Percentiles rank a stretch among this genome's conserved stretches.
These are phyloP conservation scores for Diacarnus erythraeanus DNA, from an alignment of 37 sponge, comb jelly and placozoan species.

Conservation along the genomic window DNA sequence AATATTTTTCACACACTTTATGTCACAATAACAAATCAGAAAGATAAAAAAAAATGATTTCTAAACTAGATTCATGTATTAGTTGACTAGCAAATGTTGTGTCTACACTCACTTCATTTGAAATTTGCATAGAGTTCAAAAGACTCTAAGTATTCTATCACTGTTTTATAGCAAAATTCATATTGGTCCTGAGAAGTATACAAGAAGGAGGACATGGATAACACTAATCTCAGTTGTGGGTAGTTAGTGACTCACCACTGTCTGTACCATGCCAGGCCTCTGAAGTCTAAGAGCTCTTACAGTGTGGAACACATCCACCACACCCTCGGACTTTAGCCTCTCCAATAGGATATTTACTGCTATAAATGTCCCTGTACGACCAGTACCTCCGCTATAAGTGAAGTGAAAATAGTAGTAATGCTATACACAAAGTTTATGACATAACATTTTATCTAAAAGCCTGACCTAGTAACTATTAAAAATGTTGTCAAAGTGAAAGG, in stretches of 20 bases:
- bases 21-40: too few relatives aligned
- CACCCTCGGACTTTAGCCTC: slow-evolving; percentile 84
- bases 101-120: too few relatives aligned
- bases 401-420: too few relatives aligned
- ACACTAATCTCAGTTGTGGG: too few relatives aligned
- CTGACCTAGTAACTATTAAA: background rate
- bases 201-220: too few relatives aligned
- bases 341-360: slow-evolving; percentile 80
- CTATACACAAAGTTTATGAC: background rate
- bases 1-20: too few relatives aligned
- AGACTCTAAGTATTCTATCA: slow-evolving; percentile 68
- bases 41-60: too few relatives aligned
- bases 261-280: slow-evolving; percentile 85
- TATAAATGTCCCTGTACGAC: slow-evolving; percentile 84
- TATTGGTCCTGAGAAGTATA: slow-evolving; percentile 61
- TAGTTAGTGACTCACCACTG: slow-evolving; percentile 69
- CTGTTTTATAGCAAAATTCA: slow-evolving; percentile 58
- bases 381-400: slow-evolving; percentile 76
- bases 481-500: too few relatives aligned
- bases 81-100: too few relatives aligned
- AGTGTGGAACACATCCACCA: slow-evolving; percentile 88
- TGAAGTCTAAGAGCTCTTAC: slow-evolving; percentile 69
- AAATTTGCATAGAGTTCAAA: slow-evolving; percentile 74
- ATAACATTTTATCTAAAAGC: background rate
- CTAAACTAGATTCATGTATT: too few relatives aligned